Percentiles rank a stretch among this genome's conserved stretches.
Evolutionary conservation across 1,140 invertebrate species (phyloP).

Genomic region (Vanessa atalanta): DNA sequence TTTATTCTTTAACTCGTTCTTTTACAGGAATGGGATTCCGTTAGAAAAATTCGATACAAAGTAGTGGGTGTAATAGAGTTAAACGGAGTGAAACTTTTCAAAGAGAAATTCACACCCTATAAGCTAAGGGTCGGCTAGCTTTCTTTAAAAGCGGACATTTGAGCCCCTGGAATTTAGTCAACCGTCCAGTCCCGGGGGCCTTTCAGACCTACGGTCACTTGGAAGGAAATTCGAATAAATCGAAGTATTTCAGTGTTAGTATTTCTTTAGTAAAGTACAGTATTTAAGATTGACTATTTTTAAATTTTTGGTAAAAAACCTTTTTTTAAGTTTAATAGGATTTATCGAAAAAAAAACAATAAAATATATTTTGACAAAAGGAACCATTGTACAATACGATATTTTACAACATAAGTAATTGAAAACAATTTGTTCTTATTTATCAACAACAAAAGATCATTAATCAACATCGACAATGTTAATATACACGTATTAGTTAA

Average conservation of each 20-base stretch:
- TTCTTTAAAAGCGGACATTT: constrained; percentile 73
- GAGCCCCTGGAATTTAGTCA: constrained; percentile 73
- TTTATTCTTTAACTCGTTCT: constrained; percentile 24
- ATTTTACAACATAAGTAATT: background rate
- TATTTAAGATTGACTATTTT: background rate
- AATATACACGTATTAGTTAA: constrained; percentile 52
- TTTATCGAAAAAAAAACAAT: no score
- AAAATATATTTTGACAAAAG: no score
- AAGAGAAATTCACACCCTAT: constrained; percentile 69
- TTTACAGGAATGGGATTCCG: constrained; percentile 22
- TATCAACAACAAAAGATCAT: background rate
- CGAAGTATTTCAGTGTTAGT: constrained; percentile 35
- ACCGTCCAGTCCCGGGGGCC: constrained; percentile 61
- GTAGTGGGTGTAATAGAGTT: constrained; percentile 40
- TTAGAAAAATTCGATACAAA: constrained; percentile 41
- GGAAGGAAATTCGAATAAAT: constrained; percentile 62
- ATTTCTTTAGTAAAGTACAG: constrained; percentile 2
- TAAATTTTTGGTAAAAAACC: background rate
- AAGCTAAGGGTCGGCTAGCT: constrained; percentile 66
- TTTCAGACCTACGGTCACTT: constrained; percentile 62
- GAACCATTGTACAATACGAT: no score
- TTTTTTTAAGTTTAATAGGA: background rate
- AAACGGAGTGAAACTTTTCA: constrained; percentile 59
- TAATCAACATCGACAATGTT: constrained; percentile 5
- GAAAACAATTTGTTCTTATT: background rate